Evolutionary conservation across 2,888 invertebrate genomes (phyloP).

Genomic region (Drosophila melanocephala): DNA sequence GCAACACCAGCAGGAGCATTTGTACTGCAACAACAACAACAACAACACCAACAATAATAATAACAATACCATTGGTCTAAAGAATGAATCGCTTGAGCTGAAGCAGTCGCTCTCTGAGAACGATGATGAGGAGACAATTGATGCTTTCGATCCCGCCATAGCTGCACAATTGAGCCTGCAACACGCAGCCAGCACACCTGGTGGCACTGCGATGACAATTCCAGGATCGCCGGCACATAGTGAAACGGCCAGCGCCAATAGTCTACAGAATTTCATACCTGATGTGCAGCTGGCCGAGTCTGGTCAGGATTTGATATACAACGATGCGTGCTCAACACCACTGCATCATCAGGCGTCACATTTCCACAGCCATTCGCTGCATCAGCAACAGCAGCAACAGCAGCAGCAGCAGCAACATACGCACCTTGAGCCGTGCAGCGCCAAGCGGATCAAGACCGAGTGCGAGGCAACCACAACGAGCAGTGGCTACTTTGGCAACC

Average conservation of each 20-base stretch:
- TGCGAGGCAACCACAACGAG: constrained; percentile 75
- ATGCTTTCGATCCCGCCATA: constrained; percentile 82
- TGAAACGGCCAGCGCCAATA: constrained; percentile 83
- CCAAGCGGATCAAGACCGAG: constrained; percentile 83
- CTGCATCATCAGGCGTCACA: constrained; percentile 55
- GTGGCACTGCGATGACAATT: constrained; percentile 23
- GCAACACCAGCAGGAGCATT: constrained; percentile 55
- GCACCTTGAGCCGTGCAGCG: constrained; percentile 48
- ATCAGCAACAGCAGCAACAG: constrained; percentile 50
- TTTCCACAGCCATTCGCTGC: constrained; percentile 53
- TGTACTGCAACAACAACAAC: constrained; percentile 53
- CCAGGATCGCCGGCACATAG: constrained; percentile 75
- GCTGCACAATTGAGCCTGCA: constrained; percentile 64
- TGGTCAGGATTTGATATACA: constrained; percentile 65
- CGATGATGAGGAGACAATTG: constrained; percentile 84
- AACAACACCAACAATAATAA: constrained; percentile 51
- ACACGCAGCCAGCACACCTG: constrained; percentile 19
- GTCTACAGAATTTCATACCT: constrained; percentile 83
- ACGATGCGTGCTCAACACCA: constrained; percentile 54
- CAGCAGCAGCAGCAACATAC: constrained; percentile 43
- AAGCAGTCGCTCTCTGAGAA: constrained; percentile 83
- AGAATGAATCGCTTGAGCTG: constrained; percentile 66
- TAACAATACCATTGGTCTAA: constrained; percentile 29
- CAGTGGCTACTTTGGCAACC: constrained; percentile 58
- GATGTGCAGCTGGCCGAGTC: constrained; percentile 81